phyloP scores from a whole-genome alignment of 2,888 invertebrate genomes.

The Terebella lapidaria region DNA sequence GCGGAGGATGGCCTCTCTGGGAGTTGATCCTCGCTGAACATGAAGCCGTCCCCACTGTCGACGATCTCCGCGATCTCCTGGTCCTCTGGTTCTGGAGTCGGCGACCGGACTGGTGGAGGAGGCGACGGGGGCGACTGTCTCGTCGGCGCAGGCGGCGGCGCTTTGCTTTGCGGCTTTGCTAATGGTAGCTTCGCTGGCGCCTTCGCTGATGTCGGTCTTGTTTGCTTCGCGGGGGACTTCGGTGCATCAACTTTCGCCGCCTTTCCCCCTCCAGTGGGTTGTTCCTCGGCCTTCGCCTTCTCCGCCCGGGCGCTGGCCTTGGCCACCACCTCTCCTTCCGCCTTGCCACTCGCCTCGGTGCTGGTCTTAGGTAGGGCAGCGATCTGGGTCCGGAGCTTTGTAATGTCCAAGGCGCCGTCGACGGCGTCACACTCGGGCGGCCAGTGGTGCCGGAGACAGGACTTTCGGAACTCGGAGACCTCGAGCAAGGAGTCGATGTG shows the following conservation, averaged over 20 bases:
- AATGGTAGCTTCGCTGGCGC: too few species aligned
- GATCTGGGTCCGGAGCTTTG: neutral
- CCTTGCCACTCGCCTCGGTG: neutral
- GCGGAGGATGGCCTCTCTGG: too few species aligned
- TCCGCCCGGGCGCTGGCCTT: neutral
- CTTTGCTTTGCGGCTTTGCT: too few species aligned
- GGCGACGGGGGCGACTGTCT: neutral
- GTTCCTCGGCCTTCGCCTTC: neutral
- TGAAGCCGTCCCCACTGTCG: too few species aligned
- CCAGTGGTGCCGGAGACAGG: constrained; percentile 27
- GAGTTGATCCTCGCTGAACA: too few species aligned
- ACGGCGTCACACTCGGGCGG: constrained; percentile 17
- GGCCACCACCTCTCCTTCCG: too few species aligned
- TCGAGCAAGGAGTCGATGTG: constrained; percentile 26
- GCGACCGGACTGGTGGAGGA: neutral
- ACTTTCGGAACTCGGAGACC: constrained; percentile 27
- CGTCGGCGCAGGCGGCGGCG: neutral
- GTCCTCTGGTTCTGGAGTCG: neutral
- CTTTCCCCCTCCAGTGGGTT: too few species aligned
- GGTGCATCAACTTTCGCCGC: neutral
- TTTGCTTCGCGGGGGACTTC: neutral
- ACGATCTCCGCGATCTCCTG: too few species aligned
- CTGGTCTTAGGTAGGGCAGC: neutral
- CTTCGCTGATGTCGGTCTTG: neutral
- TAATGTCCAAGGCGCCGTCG: neutral